Percentiles rank a stretch among this genome's conserved stretches.
phyloP scores from a whole-genome alignment of 1,140 invertebrate genomes.

The Pseudomyrmex gracilis region DNA sequence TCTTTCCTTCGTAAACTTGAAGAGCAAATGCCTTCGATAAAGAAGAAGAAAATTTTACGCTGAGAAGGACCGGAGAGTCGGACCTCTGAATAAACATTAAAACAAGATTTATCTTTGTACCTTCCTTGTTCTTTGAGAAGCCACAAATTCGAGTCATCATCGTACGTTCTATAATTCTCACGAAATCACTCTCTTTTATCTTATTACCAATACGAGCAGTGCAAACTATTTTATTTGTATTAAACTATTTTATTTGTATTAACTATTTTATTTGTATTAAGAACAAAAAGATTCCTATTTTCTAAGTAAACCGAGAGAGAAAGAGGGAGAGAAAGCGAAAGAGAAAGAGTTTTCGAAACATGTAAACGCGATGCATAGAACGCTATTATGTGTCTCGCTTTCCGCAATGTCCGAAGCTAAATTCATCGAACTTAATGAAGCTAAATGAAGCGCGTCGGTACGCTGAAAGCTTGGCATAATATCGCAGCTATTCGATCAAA shows the following conservation, averaged over 20 bases:
- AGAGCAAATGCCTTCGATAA: neutral
- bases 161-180: neutral
- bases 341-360: neutral
- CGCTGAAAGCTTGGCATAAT: neutral
- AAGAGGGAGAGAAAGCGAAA: too few species aligned
- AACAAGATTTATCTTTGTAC: neutral
- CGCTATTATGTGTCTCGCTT: constrained; percentile 17
- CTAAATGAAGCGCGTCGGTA: constrained; percentile 34
- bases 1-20: neutral
- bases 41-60: neutral
- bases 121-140: neutral
- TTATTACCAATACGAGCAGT: neutral
- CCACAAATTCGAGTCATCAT: neutral
- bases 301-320: too few species aligned
- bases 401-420: constrained; percentile 26
- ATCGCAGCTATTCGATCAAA: constrained; percentile 24
- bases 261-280: too few species aligned
- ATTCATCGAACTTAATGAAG: constrained; percentile 67
- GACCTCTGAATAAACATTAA: neutral
- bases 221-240: neutral
- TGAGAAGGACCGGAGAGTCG: neutral
- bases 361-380: neutral
- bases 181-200: neutral
- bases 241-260: neutral
- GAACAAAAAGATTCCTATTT: too few species aligned